Conservation (phyloP, 2,797 vertebrate species). For the Morelia viridis region DNA sequence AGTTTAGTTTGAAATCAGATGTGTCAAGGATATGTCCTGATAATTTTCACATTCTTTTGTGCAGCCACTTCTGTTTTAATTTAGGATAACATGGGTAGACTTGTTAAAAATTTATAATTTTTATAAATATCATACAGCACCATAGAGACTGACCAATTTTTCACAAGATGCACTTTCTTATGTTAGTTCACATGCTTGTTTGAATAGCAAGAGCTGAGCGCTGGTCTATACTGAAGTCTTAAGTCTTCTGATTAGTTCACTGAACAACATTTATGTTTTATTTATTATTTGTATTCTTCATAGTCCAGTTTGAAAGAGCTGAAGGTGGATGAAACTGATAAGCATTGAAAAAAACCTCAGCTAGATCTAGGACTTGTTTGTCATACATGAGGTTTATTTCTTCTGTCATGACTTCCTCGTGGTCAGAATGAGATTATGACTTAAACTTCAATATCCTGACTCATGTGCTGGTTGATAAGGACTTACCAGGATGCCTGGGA, state of each 20-base stretch:
- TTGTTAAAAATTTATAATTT: neutral
- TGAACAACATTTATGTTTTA: constrained; percentile 35
- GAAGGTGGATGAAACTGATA: constrained; percentile 30
- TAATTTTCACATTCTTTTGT: neutral
- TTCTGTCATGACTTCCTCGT: constrained; percentile 17
- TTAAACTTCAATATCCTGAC: constrained; percentile 55
- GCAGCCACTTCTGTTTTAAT: neutral
- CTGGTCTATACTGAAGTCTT: neutral
- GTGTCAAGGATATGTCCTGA: neutral
- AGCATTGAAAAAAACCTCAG: constrained; percentile 24
- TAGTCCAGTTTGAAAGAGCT: constrained; percentile 33
- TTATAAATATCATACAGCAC: neutral
- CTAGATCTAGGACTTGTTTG: constrained; percentile 31
- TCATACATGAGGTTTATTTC: constrained; percentile 33
- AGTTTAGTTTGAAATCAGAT: neutral
- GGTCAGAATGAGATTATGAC: constrained; percentile 1
- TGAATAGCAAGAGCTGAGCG: neutral
- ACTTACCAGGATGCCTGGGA: constrained; percentile 57
- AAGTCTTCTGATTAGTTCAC: neutral
- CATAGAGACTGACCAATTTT: neutral
- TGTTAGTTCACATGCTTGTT: constrained; percentile 47
- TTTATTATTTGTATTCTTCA: constrained; percentile 16
- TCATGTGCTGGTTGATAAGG: constrained; percentile 42
- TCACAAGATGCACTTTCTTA: constrained; percentile 18
- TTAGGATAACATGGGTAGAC: neutral